phyloP scores from a whole-genome alignment of 2,888 invertebrate genomes.

The Tinea pellionella region DNA sequence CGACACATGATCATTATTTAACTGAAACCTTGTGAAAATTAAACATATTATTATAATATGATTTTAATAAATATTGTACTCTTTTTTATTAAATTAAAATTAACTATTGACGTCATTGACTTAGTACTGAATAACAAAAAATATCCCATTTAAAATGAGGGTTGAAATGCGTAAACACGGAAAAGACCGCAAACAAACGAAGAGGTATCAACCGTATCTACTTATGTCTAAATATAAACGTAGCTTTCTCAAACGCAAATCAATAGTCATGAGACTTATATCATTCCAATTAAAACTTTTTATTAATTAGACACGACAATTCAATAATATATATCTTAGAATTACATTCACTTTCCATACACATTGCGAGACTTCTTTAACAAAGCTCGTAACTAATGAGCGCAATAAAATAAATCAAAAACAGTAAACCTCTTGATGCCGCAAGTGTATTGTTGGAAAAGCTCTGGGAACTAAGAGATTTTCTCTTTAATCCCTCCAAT shows the following conservation, averaged over 20 bases:
- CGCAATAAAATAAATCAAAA: constrained; percentile 9
- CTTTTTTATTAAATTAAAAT: neutral
- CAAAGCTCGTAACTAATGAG: neutral
- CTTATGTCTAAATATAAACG: neutral
- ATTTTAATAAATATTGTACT: neutral
- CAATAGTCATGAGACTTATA: too few species aligned
- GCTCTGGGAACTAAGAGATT: constrained; percentile 6
- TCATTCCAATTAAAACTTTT: too few species aligned
- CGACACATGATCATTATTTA: too few species aligned
- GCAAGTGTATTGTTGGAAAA: neutral
- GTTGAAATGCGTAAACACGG: neutral
- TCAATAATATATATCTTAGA: too few species aligned
- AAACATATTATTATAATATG: too few species aligned
- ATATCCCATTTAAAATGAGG: neutral
- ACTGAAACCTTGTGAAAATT: too few species aligned
- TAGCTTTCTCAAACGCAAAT: neutral
- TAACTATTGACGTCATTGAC: neutral
- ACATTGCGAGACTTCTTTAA: too few species aligned
- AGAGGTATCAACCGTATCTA: neutral
- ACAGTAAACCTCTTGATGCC: neutral
- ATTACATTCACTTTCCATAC: too few species aligned
- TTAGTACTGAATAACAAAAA: neutral
- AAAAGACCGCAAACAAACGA: neutral
- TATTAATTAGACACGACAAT: too few species aligned
- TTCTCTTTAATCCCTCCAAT: constrained; percentile 10